These are phyloP conservation scores for Saccopteryx leptura DNA, from an alignment of 2,113 vertebrate species.

Conservation along the genomic window DNA sequence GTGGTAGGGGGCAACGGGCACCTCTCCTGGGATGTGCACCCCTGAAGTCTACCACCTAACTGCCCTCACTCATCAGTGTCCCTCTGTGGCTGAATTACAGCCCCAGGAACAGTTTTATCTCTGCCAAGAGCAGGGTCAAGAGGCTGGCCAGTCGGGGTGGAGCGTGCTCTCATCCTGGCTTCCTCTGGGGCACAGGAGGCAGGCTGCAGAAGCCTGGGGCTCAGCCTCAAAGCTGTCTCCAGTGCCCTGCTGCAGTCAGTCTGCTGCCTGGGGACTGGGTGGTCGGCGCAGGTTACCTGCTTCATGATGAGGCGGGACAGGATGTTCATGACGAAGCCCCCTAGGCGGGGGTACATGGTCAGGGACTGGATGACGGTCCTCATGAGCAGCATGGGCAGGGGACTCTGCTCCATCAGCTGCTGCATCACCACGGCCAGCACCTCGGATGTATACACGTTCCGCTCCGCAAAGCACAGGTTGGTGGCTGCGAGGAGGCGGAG, in stretches of 20 bases:
- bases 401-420: constrained; percentile 98
- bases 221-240: background rate
- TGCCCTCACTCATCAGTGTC: background rate
- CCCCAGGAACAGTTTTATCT: background rate
- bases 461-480: constrained; percentile 96
- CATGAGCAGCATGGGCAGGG: constrained; percentile 97
- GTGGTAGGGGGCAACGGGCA: background rate
- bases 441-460: constrained; percentile 97
- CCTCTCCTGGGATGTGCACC: background rate
- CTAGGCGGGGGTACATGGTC: constrained; percentile 96
- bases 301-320: constrained; percentile 96
- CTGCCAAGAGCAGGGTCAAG: background rate
- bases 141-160: too few species aligned
- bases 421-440: constrained; percentile 98
- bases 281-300: constrained; percentile 88
- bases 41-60: background rate
- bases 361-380: constrained; percentile 97
- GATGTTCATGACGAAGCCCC: constrained; percentile 98
- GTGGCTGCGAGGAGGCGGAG: constrained; percentile 90
- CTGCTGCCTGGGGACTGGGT: background rate
- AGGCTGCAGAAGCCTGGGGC: background rate
- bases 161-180: background rate
- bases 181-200: background rate
- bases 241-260: background rate
- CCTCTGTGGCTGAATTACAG: too few species aligned